Conservation (phyloP, 2,797 vertebrate species). For the Aquila chrysaetos region DNA sequence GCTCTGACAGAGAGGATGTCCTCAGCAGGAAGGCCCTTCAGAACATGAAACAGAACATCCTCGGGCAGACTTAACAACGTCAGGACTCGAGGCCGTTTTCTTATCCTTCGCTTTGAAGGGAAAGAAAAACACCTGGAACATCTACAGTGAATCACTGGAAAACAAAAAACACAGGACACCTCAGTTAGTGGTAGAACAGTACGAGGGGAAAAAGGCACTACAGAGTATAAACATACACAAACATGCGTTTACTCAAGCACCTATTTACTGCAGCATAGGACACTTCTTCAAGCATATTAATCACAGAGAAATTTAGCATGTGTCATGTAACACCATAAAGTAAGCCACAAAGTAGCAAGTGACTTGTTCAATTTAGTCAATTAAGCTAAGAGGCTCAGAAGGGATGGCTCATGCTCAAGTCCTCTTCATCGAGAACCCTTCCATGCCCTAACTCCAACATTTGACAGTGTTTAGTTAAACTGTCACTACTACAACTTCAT, state of each 20-base stretch:
- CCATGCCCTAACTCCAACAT: background rate
- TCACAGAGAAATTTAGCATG: background rate
- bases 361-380: background rate
- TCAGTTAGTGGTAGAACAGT: background rate
- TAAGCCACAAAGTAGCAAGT: background rate
- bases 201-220: background rate
- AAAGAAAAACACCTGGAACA: slow-evolving; percentile 92
- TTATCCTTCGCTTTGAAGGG: slow-evolving; percentile 83
- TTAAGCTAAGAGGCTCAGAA: background rate
- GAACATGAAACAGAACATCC: slow-evolving; percentile 90
- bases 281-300: background rate
- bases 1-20: slow-evolving; percentile 91
- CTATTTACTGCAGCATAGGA: background rate
- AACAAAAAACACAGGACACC: background rate
- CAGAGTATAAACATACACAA: background rate
- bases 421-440: background rate
- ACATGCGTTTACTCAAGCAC: background rate
- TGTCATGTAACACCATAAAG: background rate
- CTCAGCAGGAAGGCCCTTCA: slow-evolving; percentile 89
- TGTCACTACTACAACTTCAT: background rate
- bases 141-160: slow-evolving; percentile 85
- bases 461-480: background rate
- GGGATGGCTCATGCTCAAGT: background rate
- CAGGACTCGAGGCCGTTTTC: slow-evolving; percentile 80
- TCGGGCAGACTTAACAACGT: slow-evolving; percentile 89